phyloP scores from a whole-genome alignment of 2,113 vertebrate species.

The Sclerurus mexicanus region DNA sequence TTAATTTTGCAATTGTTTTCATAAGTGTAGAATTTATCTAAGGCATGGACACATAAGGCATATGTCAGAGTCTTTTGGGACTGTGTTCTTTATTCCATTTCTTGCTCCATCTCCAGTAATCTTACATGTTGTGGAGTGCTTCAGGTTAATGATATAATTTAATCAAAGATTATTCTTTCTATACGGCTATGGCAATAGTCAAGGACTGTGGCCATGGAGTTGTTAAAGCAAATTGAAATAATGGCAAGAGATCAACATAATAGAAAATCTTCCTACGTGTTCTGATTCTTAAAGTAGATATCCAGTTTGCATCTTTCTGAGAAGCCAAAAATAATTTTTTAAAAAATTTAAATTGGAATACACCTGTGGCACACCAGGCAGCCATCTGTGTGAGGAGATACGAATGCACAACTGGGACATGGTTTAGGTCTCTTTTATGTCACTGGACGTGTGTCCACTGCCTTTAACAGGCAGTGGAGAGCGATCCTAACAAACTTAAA shows the following conservation, averaged over 20 bases:
- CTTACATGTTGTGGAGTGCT: neutral
- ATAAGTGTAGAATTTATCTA: neutral
- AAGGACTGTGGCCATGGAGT: neutral
- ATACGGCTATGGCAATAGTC: neutral
- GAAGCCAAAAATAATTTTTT: neutral
- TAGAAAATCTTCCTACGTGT: neutral
- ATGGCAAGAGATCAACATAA: neutral
- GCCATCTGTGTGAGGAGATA: neutral
- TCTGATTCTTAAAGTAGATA: neutral
- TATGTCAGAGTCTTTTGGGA: neutral
- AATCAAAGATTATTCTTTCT: neutral
- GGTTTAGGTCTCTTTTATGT: neutral
- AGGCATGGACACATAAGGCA: rapidly evolving
- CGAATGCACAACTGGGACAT: neutral
- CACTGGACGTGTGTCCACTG: neutral
- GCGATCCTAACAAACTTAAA: neutral
- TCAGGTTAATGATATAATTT: neutral
- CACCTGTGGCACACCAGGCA: neutral
- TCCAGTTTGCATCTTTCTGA: neutral
- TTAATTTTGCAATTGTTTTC: neutral
- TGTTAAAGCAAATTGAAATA: neutral
- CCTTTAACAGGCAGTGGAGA: neutral
- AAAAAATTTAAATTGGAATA: neutral
- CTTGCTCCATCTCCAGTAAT: neutral
- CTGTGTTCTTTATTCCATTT: neutral